Base-by-base conservation (phyloP, 2,888 invertebrate species). In the Tortrix viridana region DNA sequence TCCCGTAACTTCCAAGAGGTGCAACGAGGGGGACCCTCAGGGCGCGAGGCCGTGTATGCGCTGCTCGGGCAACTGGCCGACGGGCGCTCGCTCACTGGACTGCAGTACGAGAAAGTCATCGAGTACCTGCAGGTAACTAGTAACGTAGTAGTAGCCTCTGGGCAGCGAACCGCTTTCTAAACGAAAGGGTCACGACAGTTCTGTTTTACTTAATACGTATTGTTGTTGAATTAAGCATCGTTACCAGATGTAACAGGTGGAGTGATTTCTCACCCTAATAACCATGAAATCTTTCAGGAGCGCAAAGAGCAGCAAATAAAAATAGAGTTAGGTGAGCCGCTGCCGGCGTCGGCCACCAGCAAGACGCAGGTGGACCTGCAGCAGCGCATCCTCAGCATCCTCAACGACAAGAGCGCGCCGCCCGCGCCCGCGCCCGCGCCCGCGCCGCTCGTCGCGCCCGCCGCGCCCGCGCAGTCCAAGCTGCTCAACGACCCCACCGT, bases 61-160 rank as follows among this genome's bases (percentile, higher is more conserved):
- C 84, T 97, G 43, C 84, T 98, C 2, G 97, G 96, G 64, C 94
- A 97, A 77, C 86, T 98, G 47, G 96, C 97, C 0, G 96, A 97
- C 77, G 97, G 97, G 74, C 94, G 96, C 55, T 94, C 95, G 14
- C 85, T 97, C 46, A 96, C 96, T 0, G 95, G 95, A 0, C 78
- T 95, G 18, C 97, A 97, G 80, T 97, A 97, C 70, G 97, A 97
- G 73, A 94, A 95, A 68, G 92, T 97, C 12, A 93, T 97, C 55
- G 88, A 92, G 64, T 90, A 92, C 65, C 67, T 92, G 23, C 82
- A 89, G 86, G 84, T 93, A n/a, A 22, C 71, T 26, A 5, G 7
- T 61, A 6, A 14, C 19, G 12, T n/a, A n/a, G n/a, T n/a, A n/a
- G n/a, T n/a, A n/a, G n/a, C n/a, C n/a, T n/a, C n/a, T n/a, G n/a